Percentiles rank a stretch among this genome's conserved stretches.
Conservation (phyloP, 2,113 vertebrate species). For the Vidua macroura region DNA sequence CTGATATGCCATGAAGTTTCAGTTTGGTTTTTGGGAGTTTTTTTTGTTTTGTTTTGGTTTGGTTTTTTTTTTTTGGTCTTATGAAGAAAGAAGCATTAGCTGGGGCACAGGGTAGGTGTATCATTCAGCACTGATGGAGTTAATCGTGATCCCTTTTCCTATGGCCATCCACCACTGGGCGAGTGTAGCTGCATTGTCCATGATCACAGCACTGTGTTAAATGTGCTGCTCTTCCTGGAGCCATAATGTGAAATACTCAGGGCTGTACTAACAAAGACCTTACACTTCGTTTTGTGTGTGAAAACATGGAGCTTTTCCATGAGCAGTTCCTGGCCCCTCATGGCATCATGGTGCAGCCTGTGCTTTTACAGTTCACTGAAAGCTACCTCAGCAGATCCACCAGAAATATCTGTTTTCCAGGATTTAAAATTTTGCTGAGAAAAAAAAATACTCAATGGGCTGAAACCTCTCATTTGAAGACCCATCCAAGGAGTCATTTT, state of each 20-base stretch:
- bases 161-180: not conserved
- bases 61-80: not conserved
- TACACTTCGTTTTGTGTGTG: not conserved
- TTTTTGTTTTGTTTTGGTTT: not conserved
- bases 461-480: not conserved
- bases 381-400: slow-evolving; percentile 22
- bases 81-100: not conserved
- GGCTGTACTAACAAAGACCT: slow-evolving; percentile 56
- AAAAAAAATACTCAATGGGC: not conserved
- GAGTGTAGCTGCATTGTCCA: slow-evolving; percentile 37
- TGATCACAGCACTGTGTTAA: slow-evolving; percentile 55
- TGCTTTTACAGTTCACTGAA: not conserved
- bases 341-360: not conserved
- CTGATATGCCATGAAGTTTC: not conserved
- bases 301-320: slow-evolving; percentile 52
- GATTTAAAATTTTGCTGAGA: not conserved
- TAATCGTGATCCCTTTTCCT: not conserved
- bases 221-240: slow-evolving; percentile 55
- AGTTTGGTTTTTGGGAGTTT: not conserved
- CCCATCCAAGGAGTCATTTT: not conserved
- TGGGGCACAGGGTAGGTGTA: not conserved
- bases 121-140: not conserved
- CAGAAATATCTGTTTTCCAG: not conserved
- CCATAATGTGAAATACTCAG: slow-evolving; percentile 3
- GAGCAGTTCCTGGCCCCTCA: slow-evolving; percentile 5